Conservation (phyloP, 2,113 vertebrate species). For the Fulica atra region DNA sequence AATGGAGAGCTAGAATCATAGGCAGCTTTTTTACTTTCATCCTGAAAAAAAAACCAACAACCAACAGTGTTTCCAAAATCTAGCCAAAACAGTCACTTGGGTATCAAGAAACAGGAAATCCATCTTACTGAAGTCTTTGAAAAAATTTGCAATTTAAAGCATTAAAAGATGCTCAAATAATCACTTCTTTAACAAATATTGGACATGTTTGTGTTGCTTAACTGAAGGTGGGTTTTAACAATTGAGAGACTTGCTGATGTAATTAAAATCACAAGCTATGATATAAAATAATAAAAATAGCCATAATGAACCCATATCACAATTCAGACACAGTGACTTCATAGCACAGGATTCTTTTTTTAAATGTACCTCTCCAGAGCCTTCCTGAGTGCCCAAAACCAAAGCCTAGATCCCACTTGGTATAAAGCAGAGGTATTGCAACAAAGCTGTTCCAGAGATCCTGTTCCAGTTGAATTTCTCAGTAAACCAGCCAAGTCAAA, state of each 20-base stretch:
- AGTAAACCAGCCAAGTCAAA: neutral
- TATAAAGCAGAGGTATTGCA: neutral
- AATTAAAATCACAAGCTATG: neutral
- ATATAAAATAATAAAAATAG: neutral
- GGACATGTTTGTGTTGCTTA: neutral
- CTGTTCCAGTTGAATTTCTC: neutral
- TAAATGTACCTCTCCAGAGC: neutral
- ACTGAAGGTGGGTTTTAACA: neutral
- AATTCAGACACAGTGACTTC: neutral
- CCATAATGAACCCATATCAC: neutral
- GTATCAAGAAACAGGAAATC: neutral
- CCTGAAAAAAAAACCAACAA: slow-evolving; percentile 56
- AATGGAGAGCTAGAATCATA: slow-evolving; percentile 86
- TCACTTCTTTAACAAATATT: neutral
- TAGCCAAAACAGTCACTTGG: neutral
- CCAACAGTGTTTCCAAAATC: neutral
- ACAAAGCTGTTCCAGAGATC: neutral
- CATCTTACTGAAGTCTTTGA: neutral
- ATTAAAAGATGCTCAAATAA: neutral
- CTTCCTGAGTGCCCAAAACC: neutral
- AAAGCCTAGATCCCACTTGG: neutral
- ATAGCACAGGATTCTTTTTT: neutral
- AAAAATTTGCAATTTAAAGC: neutral
- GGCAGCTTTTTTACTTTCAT: slow-evolving; percentile 89
- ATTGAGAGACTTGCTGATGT: neutral